Conservation (phyloP, 2,888 invertebrate species). For the Sclerodermus sp. region DNA sequence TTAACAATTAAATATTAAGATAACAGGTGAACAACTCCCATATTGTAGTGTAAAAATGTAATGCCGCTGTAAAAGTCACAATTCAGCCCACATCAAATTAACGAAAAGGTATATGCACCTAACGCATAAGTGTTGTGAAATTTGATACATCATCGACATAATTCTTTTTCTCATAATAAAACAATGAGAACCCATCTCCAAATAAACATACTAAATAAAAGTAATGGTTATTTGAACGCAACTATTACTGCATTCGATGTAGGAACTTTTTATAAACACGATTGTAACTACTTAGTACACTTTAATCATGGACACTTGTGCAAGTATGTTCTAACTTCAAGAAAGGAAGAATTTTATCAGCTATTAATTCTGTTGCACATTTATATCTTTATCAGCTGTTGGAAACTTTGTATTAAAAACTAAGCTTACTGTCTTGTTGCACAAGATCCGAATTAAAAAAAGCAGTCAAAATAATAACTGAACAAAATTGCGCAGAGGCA, state of each 20-base stretch:
- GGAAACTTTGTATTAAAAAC: conserved; percentile 36
- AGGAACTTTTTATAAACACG: conserved; percentile 33
- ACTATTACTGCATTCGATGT: conserved; percentile 24
- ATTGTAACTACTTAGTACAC: conserved; percentile 17
- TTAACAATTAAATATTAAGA: background rate
- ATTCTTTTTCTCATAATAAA: conserved; percentile 25
- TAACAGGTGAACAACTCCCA: conserved; percentile 2
- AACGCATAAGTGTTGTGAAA: conserved; percentile 21
- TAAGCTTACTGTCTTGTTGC: conserved; percentile 32
- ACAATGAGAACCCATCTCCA: conserved; percentile 41
- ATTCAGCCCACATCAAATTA: conserved; percentile 26
- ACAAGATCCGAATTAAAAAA: conserved; percentile 37
- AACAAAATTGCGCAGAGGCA: conserved; percentile 14
- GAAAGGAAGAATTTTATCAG: conserved; percentile 29
- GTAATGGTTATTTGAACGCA: conserved; percentile 28
- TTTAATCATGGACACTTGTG: conserved; percentile 18
- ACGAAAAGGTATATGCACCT: conserved; percentile 21
- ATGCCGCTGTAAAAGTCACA: conserved; percentile 38
- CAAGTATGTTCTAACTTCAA: conserved; percentile 29
- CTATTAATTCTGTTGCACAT: conserved; percentile 20
- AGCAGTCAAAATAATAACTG: conserved; percentile 32
- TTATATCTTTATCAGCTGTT: conserved; percentile 29
- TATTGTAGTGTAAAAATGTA: conserved; percentile 33
- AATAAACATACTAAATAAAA: conserved; percentile 47
- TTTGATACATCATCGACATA: conserved; percentile 19